Evolutionary conservation across 1,140 invertebrate species (phyloP).

Genomic region (Philaenus spumarius): DNA sequence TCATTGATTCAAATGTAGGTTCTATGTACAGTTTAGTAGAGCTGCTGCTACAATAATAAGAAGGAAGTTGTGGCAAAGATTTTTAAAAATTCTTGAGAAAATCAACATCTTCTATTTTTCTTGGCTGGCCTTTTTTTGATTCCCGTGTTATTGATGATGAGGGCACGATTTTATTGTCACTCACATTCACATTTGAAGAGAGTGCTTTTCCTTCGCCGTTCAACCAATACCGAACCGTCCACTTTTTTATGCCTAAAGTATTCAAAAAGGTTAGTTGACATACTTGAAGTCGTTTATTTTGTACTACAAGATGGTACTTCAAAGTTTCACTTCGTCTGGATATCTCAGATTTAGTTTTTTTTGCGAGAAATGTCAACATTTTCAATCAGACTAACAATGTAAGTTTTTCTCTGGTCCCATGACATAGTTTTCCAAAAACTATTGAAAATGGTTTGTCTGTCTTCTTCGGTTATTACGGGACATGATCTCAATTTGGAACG

Average conservation of each 20-base stretch:
- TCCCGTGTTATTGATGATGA: conserved; percentile 4
- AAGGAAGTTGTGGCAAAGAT: too few relatives aligned
- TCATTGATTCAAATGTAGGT: too few relatives aligned
- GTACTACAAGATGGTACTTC: conserved; percentile 3
- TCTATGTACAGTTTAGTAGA: too few relatives aligned
- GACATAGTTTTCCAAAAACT: conserved; percentile 8
- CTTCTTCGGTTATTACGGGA: too few relatives aligned
- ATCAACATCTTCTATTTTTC: too few relatives aligned
- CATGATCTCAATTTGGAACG: too few relatives aligned
- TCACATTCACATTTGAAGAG: neutral
- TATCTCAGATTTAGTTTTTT: conserved; percentile 3
- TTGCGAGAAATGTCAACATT: conserved; percentile 3
- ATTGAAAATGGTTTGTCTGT: too few relatives aligned
- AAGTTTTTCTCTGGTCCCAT: conserved; percentile 10
- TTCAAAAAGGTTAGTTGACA: conserved; percentile 11
- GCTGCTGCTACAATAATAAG: too few relatives aligned
- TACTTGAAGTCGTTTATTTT: conserved; percentile 1
- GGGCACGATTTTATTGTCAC: conserved; percentile 10
- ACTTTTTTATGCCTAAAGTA: conserved; percentile 14
- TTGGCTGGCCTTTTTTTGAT: conserved; percentile 9
- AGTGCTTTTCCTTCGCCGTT: conserved; percentile 10
- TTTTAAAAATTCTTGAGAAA: too few relatives aligned
- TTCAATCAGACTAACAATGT: conserved; percentile 11
- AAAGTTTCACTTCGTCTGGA: conserved; percentile 13
- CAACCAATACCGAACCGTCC: conserved; percentile 6